Percentiles rank a stretch among this genome's conserved stretches.
These are phyloP conservation scores for Dione juno DNA, from an alignment of 2,888 invertebrate species.

Conservation along the genomic window DNA sequence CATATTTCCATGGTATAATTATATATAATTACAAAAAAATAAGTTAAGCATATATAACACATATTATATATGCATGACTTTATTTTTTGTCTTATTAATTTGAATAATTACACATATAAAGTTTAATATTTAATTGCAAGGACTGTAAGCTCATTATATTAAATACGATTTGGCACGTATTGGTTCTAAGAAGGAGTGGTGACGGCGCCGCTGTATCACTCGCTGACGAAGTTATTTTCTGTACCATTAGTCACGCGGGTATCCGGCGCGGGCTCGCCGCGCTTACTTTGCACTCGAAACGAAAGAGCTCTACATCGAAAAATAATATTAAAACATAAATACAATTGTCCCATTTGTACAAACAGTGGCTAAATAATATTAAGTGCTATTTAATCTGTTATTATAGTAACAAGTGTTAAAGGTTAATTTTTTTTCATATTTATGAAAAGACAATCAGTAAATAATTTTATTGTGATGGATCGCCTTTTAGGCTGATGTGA, in stretches of 20 bases:
- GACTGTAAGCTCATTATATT: slow-evolving; percentile 43
- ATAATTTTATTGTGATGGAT: slow-evolving; percentile 30
- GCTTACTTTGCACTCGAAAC: slow-evolving; percentile 45
- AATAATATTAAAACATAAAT: slow-evolving; percentile 33
- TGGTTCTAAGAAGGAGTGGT: slow-evolving; percentile 76
- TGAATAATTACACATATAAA: not conserved
- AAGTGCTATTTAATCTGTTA: not conserved
- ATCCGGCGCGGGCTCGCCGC: slow-evolving; percentile 74
- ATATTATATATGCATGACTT: not conserved
- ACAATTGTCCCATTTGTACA: slow-evolving; percentile 14
- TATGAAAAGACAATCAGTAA: slow-evolving; percentile 25
- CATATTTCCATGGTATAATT: not conserved
- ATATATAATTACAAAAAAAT: too few relatives aligned
- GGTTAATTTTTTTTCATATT: not conserved
- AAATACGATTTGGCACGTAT: slow-evolving; percentile 59
- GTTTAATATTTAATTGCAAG: slow-evolving; percentile 12
- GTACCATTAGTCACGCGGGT: slow-evolving; percentile 81
- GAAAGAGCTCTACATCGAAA: slow-evolving; percentile 46
- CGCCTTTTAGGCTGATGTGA: slow-evolving; percentile 26
- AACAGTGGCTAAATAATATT: slow-evolving; percentile 15
- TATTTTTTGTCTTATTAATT: too few relatives aligned
- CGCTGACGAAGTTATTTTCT: slow-evolving; percentile 82
- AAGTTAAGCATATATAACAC: too few relatives aligned
- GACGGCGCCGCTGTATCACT: slow-evolving; percentile 75
- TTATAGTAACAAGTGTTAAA: not conserved